Evolutionary conservation across 1,140 invertebrate genomes (phyloP).

Genomic region (Ceratosolen solmsi): DNA sequence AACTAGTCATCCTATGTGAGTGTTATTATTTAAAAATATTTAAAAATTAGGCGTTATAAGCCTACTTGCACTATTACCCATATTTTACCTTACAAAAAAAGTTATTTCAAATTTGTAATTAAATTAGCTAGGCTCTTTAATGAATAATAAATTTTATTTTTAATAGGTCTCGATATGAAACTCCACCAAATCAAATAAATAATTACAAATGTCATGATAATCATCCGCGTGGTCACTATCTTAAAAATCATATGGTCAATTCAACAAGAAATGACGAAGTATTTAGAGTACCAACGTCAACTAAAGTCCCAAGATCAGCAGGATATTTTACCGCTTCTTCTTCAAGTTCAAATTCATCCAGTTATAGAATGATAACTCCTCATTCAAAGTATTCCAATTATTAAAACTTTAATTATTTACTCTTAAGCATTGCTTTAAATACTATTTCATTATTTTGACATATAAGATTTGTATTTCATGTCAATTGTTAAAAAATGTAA

Average conservation of each 20-base stretch:
- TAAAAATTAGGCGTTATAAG: neutral
- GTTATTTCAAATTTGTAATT: no score
- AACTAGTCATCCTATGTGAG: neutral
- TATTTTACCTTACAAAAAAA: no score
- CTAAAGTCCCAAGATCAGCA: constrained; percentile 36
- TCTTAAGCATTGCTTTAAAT: no score
- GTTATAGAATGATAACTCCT: constrained; percentile 9
- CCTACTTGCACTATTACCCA: no score
- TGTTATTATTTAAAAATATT: neutral
- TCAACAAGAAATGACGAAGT: constrained; percentile 11
- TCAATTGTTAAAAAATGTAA: no score
- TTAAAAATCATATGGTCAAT: neutral
- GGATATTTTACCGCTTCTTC: constrained; percentile 37
- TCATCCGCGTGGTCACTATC: neutral
- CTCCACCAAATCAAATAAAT: constrained; percentile 24
- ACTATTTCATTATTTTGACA: neutral
- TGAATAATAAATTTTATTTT: neutral
- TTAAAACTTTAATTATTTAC: neutral
- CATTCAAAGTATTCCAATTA: constrained; percentile 10
- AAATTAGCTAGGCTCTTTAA: no score
- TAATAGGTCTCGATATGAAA: constrained; percentile 9
- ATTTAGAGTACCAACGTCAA: constrained; percentile 29
- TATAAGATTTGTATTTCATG: neutral
- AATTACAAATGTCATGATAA: neutral
- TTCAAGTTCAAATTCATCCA: constrained; percentile 19